A percentile compares a stretch with the other conserved stretches of the same genome.
These are phyloP conservation scores for Conus betulinus DNA, from an alignment of 1,140 invertebrate genomes.

Conservation along the genomic window DNA sequence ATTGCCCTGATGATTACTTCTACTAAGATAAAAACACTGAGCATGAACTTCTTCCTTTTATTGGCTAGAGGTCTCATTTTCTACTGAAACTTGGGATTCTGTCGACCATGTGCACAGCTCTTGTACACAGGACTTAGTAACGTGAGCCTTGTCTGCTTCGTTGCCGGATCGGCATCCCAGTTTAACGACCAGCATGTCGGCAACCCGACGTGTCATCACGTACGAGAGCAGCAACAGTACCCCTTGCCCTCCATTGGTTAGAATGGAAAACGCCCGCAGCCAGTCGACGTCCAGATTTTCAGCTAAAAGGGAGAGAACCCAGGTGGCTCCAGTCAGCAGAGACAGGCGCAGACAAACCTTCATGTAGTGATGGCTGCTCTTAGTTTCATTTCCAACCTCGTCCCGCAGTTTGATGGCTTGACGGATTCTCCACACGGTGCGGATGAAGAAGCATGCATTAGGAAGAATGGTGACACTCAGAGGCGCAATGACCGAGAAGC, in stretches of 20 bases:
- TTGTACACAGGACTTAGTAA: too few relatives aligned
- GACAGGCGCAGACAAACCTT: background rate
- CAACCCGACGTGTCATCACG: background rate
- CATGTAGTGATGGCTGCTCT: background rate
- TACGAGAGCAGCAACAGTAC: background rate
- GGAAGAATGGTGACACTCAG: conserved; percentile 17
- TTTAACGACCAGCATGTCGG: background rate
- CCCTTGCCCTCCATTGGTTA: background rate
- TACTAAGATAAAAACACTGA: too few relatives aligned
- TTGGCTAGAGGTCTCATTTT: background rate
- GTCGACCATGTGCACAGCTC: background rate
- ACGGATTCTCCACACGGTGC: conserved; percentile 34
- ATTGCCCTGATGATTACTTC: too few relatives aligned
- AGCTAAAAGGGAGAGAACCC: background rate
- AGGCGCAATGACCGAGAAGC: conserved; percentile 36
- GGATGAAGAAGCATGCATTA: conserved; percentile 45
- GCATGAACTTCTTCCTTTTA: background rate
- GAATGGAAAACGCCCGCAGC: background rate
- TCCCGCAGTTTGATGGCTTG: background rate
- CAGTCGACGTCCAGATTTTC: background rate
- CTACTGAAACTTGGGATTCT: background rate
- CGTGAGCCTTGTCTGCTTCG: too few relatives aligned
- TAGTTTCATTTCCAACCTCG: background rate
- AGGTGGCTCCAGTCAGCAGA: background rate
- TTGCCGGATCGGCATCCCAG: too few relatives aligned